These are phyloP conservation scores for Papilio demoleus DNA, from an alignment of 2,888 invertebrate genomes.

Conservation along the genomic window DNA sequence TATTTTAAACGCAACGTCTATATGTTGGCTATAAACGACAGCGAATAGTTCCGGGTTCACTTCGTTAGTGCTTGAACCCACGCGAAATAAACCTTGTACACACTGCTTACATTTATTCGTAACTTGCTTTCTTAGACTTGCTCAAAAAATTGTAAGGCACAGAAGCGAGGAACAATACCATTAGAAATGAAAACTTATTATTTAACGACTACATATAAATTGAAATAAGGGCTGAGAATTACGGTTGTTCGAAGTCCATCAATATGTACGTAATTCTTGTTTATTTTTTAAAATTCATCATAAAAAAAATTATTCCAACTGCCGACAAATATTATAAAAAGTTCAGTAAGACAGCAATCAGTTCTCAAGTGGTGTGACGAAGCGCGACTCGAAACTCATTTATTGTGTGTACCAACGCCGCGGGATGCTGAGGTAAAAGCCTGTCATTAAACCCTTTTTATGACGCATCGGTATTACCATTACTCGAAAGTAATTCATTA, in stretches of 20 bases:
- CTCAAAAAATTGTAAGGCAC: not conserved
- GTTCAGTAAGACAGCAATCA: constrained; percentile 11
- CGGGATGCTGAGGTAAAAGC: constrained; percentile 21
- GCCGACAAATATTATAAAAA: constrained; percentile 6
- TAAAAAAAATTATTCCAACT: constrained; percentile 1
- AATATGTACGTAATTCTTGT: not conserved
- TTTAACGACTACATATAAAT: not conserved
- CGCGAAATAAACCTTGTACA: not conserved
- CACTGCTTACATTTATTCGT: not conserved
- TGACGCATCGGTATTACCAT: constrained; percentile 22
- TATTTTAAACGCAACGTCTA: not conserved
- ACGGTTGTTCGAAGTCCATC: not conserved
- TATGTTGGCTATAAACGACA: constrained; percentile 11
- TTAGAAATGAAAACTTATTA: not conserved
- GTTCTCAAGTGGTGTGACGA: constrained; percentile 21
- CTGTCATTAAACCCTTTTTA: constrained; percentile 30
- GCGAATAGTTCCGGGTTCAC: constrained; percentile 5
- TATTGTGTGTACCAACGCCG: constrained; percentile 4
- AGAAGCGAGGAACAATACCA: too few species aligned
- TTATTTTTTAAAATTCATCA: not conserved
- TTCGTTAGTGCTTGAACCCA: not conserved
- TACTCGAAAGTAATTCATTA: constrained; percentile 21
- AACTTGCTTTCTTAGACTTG: not conserved
- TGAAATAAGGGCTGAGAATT: not conserved
- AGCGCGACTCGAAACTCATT: constrained; percentile 21